A percentile compares a stretch with the other conserved stretches of the same genome.
phyloP scores from a whole-genome alignment of 2,113 vertebrate species.

The Tragulus kanchil region DNA sequence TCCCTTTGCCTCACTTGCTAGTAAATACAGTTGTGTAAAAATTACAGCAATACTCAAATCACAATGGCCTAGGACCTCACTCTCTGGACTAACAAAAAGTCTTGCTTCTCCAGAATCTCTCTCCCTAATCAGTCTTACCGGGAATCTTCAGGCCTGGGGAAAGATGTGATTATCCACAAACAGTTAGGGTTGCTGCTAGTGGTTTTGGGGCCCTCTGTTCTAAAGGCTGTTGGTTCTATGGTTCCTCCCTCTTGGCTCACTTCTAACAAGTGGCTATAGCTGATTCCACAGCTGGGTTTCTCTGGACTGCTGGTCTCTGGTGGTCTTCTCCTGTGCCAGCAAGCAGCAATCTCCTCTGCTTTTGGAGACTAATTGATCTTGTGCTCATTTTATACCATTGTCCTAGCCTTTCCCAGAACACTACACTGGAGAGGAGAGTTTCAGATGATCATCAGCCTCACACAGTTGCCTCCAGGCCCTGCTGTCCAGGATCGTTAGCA shows the following conservation, averaged over 20 bases:
- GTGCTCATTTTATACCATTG: background rate
- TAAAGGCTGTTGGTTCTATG: background rate
- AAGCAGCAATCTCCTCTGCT: background rate
- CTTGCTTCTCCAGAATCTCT: background rate
- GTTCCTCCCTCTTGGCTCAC: background rate
- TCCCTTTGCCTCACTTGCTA: background rate
- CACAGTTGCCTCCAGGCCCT: background rate
- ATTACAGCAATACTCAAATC: background rate
- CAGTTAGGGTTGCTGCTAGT: accelerated
- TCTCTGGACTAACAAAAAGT: background rate
- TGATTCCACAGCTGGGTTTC: background rate
- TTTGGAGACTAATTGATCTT: background rate
- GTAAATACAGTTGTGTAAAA: background rate
- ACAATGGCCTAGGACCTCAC: background rate
- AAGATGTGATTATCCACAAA: background rate
- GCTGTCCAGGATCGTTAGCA: background rate
- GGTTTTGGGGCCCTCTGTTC: background rate
- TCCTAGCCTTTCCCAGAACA: background rate
- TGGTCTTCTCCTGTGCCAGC: background rate
- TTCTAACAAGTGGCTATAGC: background rate
- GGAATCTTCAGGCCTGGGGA: background rate
- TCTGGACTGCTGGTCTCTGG: background rate
- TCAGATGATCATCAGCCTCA: background rate
- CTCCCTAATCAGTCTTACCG: background rate
- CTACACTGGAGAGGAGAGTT: background rate